Conservation (phyloP, 2,888 invertebrate species). For the Quadroppia sp. region DNA sequence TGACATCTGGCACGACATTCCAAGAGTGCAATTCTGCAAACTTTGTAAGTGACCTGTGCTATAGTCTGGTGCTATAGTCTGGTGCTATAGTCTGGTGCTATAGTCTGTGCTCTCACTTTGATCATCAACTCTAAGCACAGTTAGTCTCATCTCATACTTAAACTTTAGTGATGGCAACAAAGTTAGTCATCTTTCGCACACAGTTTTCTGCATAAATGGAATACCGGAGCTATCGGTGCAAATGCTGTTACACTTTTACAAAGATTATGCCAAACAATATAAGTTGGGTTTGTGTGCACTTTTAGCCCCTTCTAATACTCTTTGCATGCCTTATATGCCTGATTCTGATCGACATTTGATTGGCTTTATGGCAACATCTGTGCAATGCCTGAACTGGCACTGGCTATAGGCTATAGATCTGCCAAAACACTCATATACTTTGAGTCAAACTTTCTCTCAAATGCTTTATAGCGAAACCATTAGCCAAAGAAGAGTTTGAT, state of each 20-base stretch:
- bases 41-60: constrained; percentile 22
- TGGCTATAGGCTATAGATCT: constrained; percentile 5
- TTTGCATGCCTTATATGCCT: constrained; percentile 32
- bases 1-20: constrained; percentile 19
- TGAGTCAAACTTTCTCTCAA: constrained; percentile 4
- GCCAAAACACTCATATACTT: constrained; percentile 8
- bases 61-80: background rate
- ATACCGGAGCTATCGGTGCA: background rate
- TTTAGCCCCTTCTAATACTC: constrained; percentile 32
- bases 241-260: constrained; percentile 25
- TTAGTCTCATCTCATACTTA: constrained; percentile 12
- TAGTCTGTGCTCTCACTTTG: background rate
- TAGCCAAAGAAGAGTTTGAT: constrained; percentile 24
- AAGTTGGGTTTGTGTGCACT: constrained; percentile 21
- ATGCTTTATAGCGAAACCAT: constrained; percentile 32
- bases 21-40: background rate
- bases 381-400: background rate
- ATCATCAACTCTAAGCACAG: background rate
- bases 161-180: constrained; percentile 24
- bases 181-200: constrained; percentile 6
- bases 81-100: background rate
- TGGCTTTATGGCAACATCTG: constrained; percentile 42
- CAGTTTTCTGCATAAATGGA: constrained; percentile 21
- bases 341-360: constrained; percentile 40
- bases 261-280: constrained; percentile 34